phyloP scores from a whole-genome alignment of 2,113 vertebrate genomes.

The Anhinga anhinga region DNA sequence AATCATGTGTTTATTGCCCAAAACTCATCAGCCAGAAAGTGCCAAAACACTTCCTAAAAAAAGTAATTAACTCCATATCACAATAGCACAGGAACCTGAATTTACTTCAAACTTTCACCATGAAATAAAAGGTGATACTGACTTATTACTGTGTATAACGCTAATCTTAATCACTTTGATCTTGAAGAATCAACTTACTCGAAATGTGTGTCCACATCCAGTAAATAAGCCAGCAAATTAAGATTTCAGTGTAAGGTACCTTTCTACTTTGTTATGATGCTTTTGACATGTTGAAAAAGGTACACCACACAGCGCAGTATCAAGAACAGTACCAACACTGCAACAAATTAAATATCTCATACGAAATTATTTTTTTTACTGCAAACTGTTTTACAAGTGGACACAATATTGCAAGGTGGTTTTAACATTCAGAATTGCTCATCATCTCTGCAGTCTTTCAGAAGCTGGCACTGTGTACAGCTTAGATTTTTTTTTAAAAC shows the following conservation, averaged over 20 bases:
- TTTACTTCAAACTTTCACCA: neutral
- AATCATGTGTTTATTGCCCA: neutral
- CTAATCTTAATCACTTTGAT: neutral
- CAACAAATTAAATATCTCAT: neutral
- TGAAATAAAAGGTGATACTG: neutral
- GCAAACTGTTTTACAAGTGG: neutral
- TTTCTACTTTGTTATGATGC: neutral
- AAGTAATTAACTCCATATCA: neutral
- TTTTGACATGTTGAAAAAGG: neutral
- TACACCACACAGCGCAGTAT: neutral
- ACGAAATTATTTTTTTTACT: neutral
- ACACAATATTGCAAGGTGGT: neutral
- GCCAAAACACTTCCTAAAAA: neutral
- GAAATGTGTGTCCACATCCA: neutral
- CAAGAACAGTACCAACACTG: neutral
- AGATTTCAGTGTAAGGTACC: neutral
- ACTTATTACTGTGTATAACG: neutral
- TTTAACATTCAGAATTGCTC: neutral
- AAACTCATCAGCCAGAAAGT: neutral
- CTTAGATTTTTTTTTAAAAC: neutral
- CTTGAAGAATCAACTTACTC: neutral
- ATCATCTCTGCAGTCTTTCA: neutral
- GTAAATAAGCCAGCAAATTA: neutral
- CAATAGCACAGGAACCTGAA: neutral
- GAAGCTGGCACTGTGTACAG: accelerated